Evolutionary conservation across 2,888 invertebrate species (phyloP), one percentile per base, ranked within the genome.

Genomic region (Resseliella maxima): DNA sequence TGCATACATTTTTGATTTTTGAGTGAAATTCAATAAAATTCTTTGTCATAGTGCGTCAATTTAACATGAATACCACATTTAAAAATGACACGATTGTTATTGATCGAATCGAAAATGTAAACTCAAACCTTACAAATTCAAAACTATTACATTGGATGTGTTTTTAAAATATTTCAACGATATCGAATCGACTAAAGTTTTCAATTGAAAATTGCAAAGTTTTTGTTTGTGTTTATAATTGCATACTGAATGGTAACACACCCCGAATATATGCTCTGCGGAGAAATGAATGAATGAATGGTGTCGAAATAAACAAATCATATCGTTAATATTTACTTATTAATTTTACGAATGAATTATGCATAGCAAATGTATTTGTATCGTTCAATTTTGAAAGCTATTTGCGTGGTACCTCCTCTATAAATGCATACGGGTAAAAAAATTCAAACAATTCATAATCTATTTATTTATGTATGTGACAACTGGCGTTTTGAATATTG

Each of bases 281-380:
- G 41, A 41, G 12, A 12, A 41, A 8, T 41, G 6, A 8, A 8
- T 41, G 12, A n/a, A 59, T 24, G 27, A 72, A 72, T 31, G 31
- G 31, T 59, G 59, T 72, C 31, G 72, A 31, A 72, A 27, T 15
- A 72, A 72, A 72, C 31, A 72, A 72, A 72, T 72, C 72, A 72
- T 72, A 12, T 72, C 72, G 31, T 72, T 72, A 59, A 72, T 72
- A 72, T 72, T 72, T 72, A 31, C 72, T 72, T 72, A 72, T 72
- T 31, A 31, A 72, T 72, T 72, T n/a, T 35, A 72, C 31, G 31
- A 72, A 72, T 72, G 72, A 72, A 72, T 31, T 72, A 72, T 72
- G 72, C 31, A 72, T 72, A 72, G 15, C 72, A 3, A 72, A 72
- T 72, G 72, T 72, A 35, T 72, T 72, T 18, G 15, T 31, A 72